Base-by-base conservation (phyloP, 2,888 invertebrate species). In the Brachyptera risi region DNA sequence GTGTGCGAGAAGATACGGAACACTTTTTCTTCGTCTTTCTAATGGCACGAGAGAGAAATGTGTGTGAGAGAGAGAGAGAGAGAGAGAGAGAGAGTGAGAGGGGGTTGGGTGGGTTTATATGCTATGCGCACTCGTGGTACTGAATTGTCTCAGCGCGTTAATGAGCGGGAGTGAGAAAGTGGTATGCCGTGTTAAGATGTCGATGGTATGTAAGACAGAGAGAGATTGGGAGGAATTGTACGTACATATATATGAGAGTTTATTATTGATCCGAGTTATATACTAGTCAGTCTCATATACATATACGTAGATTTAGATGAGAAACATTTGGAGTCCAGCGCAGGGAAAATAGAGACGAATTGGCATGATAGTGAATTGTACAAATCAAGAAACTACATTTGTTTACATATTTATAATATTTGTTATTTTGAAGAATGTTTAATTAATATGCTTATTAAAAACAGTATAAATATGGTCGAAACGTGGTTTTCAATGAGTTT, bases 111-210 rank as follows among this genome's bases (percentile, higher is more conserved):
- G n/a, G n/a, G n/a, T n/a, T n/a, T n/a, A n/a, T 35, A 40, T 26
- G 26, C 50, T 51, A 51, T 51, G 60, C 60, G 56, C 60, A 61
- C 56, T 61, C 60, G 60, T 61, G 60, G 49, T 49, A 56, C 56
- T 31, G 60, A 61, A 61, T 61, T 61, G 60, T 61, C 60, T 61
- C 60, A 63, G 54, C 59, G 63, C 63, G 63, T 59, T 54, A 54
- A 54, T 54, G 61, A 58, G 60, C 47, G 47, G 31, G 44, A 44
- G 44, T 11, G 19, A 44, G 44, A 17, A 3, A 19, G n/a, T 19
- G n/a, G n/a, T n/a, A n/a, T 21, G 44, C 17, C 44, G n/a, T 44
- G 31, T 21, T n/a, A 51, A 51, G 54, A 54, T 19, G 54, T 19
- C 54, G 17, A 24, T 24, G 24, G 19, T 37, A 38, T 13, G 54